These are phyloP conservation scores for Acanthococcus lagerstroemiae DNA, from an alignment of 2,888 invertebrate genomes.

Conservation along the genomic window DNA sequence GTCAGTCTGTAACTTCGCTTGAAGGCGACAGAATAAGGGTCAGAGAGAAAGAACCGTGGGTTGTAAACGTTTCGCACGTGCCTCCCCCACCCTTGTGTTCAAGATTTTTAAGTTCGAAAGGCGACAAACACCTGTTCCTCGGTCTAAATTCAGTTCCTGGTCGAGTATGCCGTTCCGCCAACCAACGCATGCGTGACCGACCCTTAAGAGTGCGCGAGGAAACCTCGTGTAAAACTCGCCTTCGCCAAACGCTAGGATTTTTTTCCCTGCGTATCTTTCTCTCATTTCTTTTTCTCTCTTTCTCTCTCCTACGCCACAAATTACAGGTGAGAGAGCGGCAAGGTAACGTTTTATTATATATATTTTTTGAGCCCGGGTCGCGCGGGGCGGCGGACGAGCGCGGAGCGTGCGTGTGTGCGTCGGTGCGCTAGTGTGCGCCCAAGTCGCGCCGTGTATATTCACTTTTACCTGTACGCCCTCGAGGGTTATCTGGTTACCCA, in stretches of 20 bases:
- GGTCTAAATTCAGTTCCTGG: no score
- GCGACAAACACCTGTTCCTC: no score
- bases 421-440: neutral
- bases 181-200: no score
- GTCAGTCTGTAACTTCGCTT: neutral
- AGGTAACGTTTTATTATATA: conserved; percentile 16
- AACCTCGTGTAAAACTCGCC: neutral
- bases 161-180: no score
- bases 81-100: no score
- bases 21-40: neutral
- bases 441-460: conserved; percentile 9
- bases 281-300: conserved; percentile 1
- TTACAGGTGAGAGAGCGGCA: conserved; percentile 28
- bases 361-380: no score
- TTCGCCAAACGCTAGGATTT: neutral
- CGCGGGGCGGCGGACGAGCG: no score
- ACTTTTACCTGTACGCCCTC: conserved; percentile 27
- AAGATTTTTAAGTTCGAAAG: no score
- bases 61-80: no score
- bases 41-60: neutral
- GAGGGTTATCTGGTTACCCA: no score
- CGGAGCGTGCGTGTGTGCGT: conserved; percentile 2
- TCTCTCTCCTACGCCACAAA: conserved; percentile 27
- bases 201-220: no score
- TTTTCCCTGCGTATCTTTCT: neutral